Percentiles rank a stretch among this genome's conserved stretches.
These are phyloP conservation scores for Montipora foliosa DNA, from an alignment of 64 coral and sea anemone genomes.

Conservation along the genomic window DNA sequence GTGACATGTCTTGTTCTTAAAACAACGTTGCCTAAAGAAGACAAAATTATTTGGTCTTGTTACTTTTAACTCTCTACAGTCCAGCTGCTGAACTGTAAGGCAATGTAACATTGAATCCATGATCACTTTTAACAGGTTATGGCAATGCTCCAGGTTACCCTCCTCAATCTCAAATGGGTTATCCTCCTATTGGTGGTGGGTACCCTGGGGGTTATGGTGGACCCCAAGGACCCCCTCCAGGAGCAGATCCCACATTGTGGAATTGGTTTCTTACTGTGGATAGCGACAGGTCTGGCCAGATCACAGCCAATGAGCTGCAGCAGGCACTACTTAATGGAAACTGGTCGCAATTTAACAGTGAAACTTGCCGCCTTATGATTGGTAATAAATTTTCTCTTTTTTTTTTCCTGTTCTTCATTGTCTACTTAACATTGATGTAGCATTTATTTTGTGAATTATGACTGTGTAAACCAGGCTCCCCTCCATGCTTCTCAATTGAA, in stretches of 20 bases:
- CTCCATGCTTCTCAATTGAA: too few relatives aligned
- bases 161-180: slow-evolving; percentile 67
- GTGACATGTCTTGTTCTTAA: too few relatives aligned
- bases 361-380: slow-evolving; percentile 98
- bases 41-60: too few relatives aligned
- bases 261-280: slow-evolving; percentile 99
- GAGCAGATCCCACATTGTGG: slow-evolving; percentile 91
- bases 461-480: too few relatives aligned
- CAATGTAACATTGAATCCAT: not conserved
- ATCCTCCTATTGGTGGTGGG: slow-evolving; percentile 62
- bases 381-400: slow-evolving; percentile 34
- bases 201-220: slow-evolving; percentile 77
- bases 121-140: slow-evolving; percentile 37
- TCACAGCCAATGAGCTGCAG: slow-evolving; percentile 87
- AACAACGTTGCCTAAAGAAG: too few relatives aligned
- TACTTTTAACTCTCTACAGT: not conserved
- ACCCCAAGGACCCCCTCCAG: slow-evolving; percentile 73
- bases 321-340: slow-evolving; percentile 96
- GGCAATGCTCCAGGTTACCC: slow-evolving; percentile 72
- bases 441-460: too few relatives aligned
- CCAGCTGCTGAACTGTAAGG: not conserved
- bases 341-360: slow-evolving; percentile 95
- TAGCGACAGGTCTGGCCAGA: slow-evolving; percentile 86
- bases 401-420: not conserved
- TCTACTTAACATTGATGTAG: too few relatives aligned